These are phyloP conservation scores for Zeus faber DNA, from an alignment of 2,113 vertebrate genomes.

Conservation along the genomic window DNA sequence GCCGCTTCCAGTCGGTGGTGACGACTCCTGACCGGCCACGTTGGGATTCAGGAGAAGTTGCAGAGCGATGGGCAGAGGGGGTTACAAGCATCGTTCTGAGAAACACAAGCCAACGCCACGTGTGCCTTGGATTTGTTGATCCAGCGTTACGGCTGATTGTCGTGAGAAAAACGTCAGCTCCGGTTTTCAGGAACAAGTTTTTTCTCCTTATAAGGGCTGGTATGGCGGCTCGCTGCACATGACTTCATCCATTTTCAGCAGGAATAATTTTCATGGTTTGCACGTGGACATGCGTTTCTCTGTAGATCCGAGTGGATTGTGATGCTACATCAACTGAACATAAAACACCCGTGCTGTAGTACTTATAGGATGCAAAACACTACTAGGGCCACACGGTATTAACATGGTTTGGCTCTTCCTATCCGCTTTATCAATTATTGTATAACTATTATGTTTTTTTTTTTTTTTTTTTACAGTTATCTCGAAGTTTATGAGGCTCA, in stretches of 20 bases:
- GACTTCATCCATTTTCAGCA: conserved; percentile 49
- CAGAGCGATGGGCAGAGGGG: too few relatives aligned
- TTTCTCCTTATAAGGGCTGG: conserved; percentile 44
- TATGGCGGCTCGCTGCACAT: conserved; percentile 31
- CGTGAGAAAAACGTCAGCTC: conserved; percentile 30
- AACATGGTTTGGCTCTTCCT: neutral
- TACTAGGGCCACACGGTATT: neutral
- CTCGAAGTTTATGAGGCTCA: conserved; percentile 38
- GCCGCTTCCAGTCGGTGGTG: too few relatives aligned
- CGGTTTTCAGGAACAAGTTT: conserved; percentile 22
- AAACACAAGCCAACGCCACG: too few relatives aligned
- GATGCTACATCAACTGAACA: neutral
- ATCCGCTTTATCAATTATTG: neutral
- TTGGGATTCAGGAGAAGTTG: too few relatives aligned
- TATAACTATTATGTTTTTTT: neutral
- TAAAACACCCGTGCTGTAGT: neutral
- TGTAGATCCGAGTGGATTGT: conserved; percentile 29
- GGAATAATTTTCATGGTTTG: conserved; percentile 46
- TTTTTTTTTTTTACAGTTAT: conserved; percentile 35
- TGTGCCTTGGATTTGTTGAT: conserved; percentile 5
- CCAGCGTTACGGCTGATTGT: conserved; percentile 14
- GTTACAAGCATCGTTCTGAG: too few relatives aligned
- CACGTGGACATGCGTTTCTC: conserved; percentile 38
- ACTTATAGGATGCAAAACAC: neutral
- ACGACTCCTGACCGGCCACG: too few relatives aligned